Conservation (phyloP, 1,140 invertebrate genomes). For the Neuroterus valhalla region DNA sequence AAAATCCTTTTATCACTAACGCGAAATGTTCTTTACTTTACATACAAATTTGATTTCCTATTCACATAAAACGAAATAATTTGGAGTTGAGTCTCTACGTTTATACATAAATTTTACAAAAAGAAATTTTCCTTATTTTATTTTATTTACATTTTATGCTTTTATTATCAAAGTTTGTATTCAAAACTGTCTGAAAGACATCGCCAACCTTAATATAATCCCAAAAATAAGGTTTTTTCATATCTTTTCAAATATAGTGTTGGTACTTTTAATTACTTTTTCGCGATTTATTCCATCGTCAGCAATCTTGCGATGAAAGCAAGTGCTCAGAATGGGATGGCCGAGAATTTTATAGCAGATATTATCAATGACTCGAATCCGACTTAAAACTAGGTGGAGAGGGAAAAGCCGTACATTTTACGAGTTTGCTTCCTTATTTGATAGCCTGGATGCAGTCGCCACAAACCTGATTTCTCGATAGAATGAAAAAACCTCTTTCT, state of each 20-base stretch:
- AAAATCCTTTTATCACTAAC: constrained; percentile 49
- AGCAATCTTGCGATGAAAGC: not conserved
- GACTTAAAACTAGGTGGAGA: constrained; percentile 21
- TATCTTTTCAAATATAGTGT: not conserved
- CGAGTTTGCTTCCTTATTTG: constrained; percentile 25
- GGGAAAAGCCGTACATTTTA: constrained; percentile 1
- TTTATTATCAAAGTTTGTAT: too few species aligned
- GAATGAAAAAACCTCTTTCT: constrained; percentile 3
- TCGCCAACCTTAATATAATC: too few species aligned
- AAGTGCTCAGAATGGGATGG: not conserved
- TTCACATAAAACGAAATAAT: not conserved
- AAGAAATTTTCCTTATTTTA: too few species aligned
- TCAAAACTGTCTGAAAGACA: too few species aligned
- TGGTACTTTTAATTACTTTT: not conserved
- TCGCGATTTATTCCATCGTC: not conserved
- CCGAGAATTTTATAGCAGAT: constrained; percentile 14
- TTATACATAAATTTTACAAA: too few species aligned
- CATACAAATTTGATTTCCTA: not conserved
- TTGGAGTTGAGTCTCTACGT: too few species aligned
- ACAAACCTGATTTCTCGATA: not conserved
- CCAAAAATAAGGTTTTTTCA: not conserved
- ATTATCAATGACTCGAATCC: constrained; percentile 8
- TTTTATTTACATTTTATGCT: too few species aligned
- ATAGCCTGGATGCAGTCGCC: not conserved
- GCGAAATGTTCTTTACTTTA: not conserved